Base-by-base conservation (phyloP, 2,797 vertebrate genomes). In the Gambelia wislizenii region DNA sequence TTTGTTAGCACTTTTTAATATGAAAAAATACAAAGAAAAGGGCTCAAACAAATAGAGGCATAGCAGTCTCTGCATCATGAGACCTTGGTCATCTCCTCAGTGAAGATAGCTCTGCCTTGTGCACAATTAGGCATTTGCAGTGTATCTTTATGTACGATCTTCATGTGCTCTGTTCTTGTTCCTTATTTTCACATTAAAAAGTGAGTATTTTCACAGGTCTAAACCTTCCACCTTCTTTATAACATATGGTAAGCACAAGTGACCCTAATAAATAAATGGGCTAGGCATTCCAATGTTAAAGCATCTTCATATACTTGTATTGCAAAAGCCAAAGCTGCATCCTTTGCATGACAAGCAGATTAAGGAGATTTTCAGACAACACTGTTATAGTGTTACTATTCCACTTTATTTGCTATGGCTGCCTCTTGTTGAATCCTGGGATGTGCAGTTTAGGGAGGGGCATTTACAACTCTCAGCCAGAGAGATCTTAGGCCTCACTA, bases 1-100 rank as follows among this genome's bases (percentile, higher is more conserved):
- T 30, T 42, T 69, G 83, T 91, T 59, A 44, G 86, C 7, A 1
- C 14, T 7, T 69, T 3, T 80, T 90, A 91, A 54, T 64, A 91
- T 13, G 79, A 25, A n/a, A 83, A 27, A 59, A 89, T 10, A 76
- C 56, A 54, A 82, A 75, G 78, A 20, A 74, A 87, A 85, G 22
- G 87, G 64, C 8, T 89, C 16, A 61, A 8, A 78, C 12, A 89
- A 83, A 93, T 89, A 6, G 30, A 47, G 54, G 72, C 67, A 88
- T 2, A 0, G n/a, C n/a, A n/a, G 0, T 87, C 91, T 85, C 56
- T 69, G 0, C 13, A 52, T 59, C 61, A 69, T n/a, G 39, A 7
- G 6, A 69, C 44, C 7, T 39, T 80, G 36, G 59, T 49, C 86
- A 87, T 64, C 22, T 22, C 33, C 72, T 52, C 67, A 83, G 20